A percentile compares a stretch with the other conserved stretches of the same genome.
These are phyloP conservation scores for Tyto alba DNA, from an alignment of 2,113 vertebrate species.

Conservation along the genomic window DNA sequence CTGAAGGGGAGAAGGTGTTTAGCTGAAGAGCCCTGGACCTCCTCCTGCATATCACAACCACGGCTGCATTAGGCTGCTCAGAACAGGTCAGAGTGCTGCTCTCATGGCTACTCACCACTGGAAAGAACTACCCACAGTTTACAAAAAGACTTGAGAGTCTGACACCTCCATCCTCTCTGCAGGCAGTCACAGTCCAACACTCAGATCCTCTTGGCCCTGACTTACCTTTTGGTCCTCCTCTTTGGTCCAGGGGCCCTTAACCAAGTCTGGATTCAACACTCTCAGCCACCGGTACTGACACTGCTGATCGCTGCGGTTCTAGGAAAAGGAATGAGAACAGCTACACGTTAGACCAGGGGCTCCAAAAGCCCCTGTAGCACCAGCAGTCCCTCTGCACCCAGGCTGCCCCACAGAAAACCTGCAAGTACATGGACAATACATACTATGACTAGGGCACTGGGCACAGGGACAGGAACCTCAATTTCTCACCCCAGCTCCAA, in stretches of 20 bases:
- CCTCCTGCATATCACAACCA: background rate
- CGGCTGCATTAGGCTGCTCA: background rate
- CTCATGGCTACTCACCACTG: accelerated
- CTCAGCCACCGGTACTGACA: constrained; percentile 97
- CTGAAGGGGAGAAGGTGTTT: background rate
- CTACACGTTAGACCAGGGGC: background rate
- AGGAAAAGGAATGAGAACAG: background rate
- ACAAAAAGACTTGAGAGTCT: background rate
- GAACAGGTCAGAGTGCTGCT: background rate
- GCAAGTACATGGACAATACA: background rate
- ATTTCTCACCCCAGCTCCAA: background rate
- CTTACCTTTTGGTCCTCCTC: constrained; percentile 95
- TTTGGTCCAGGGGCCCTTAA: constrained; percentile 98
- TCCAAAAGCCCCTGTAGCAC: background rate
- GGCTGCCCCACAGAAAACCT: background rate
- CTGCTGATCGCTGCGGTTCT: constrained; percentile 94
- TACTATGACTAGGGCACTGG: background rate
- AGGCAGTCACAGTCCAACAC: background rate
- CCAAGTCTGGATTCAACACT: constrained; percentile 91
- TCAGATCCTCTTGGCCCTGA: background rate
- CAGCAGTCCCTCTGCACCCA: background rate
- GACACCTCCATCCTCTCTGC: background rate
- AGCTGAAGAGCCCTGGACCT: background rate
- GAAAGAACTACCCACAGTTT: background rate
- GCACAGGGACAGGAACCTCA: background rate